A percentile compares a stretch with the other conserved stretches of the same genome.
phyloP scores from a whole-genome alignment of 2,888 invertebrate genomes.

The Acrobasis suavella region DNA sequence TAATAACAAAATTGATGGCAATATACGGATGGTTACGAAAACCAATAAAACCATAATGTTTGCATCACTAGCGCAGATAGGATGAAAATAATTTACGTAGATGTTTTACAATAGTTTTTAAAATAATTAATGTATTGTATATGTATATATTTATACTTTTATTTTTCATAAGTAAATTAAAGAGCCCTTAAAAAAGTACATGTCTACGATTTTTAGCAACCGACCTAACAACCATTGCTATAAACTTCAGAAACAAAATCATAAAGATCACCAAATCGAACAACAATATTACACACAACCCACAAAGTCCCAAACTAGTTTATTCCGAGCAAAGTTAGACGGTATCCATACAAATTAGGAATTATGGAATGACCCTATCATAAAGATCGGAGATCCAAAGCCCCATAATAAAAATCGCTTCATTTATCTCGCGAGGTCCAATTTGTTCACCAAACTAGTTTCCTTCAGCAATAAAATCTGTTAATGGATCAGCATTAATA shows the following conservation, averaged over 20 bases:
- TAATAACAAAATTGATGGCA: too few species aligned
- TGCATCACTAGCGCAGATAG: too few species aligned
- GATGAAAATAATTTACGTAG: too few species aligned
- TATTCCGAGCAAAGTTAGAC: constrained; percentile 45
- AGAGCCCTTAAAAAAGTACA: not conserved
- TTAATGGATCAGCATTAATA: constrained; percentile 74
- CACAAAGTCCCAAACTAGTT: constrained; percentile 33
- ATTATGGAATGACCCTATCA: constrained; percentile 53
- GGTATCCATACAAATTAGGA: constrained; percentile 44
- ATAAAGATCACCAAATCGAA: not conserved
- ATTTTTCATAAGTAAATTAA: too few species aligned
- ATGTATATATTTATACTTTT: too few species aligned
- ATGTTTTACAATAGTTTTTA: too few species aligned
- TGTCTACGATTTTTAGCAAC: too few species aligned
- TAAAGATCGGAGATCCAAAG: constrained; percentile 54
- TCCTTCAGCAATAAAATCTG: constrained; percentile 61
- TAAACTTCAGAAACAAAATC: not conserved
- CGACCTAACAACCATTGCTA: not conserved
- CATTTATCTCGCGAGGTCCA: constrained; percentile 59
- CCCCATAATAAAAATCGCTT: constrained; percentile 55
- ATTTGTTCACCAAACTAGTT: constrained; percentile 68
- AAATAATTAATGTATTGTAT: too few species aligned
- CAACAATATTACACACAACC: not conserved
- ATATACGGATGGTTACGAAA: too few species aligned
- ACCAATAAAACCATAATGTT: too few species aligned